Base-by-base conservation (phyloP, 2,113 vertebrate genomes). In the Castor canadensis region DNA sequence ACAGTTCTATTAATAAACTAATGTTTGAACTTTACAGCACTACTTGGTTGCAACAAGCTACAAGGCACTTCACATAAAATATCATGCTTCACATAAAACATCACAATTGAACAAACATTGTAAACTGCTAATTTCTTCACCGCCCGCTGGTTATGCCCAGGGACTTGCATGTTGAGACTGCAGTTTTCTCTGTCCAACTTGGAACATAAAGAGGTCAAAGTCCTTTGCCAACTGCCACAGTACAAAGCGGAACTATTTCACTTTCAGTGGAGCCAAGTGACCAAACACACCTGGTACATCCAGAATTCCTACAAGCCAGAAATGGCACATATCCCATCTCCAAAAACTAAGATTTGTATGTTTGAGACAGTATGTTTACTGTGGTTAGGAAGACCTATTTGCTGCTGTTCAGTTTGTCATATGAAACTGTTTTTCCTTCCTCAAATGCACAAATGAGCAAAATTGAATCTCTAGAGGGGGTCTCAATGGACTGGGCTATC, bases 1-100 rank as follows among this genome's bases (percentile, higher is more conserved):
- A 75, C 95, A 30, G 82, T 76, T 95, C 95, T 98, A 98, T 98
- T 97, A 97, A 97, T 97, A 98, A 92, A 90, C 73, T 80, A 56
- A 76, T 66, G 64, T 95, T 92, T 97, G 92, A 91, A 95, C 96
- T 96, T 96, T 71, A 71, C 49, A 82, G 77, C 90, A 93, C 91
- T 49, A 26, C 67, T 60, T 28, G 73, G 87, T 73, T 43, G 91
- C 94, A 92, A 92, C 81, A 84, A 91, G 86, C 79, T 66, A 62
- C 35, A 19, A 83, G 90, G 66, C 85, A 84, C 91, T 87, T 92
- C 72, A 73, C 40, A 56, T 15, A 79, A 80, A 87, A 79, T 9
- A 64, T 32, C 80, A 67, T 43, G 81, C 87, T 84, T 93, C 85
- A 66, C 38, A 60, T 7, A 66, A 84, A 91, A 76, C 6, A 77